These are phyloP conservation scores for Heliocidaris tuberculata DNA, from an alignment of 35 echinoderm and acorn worm genomes.

Conservation along the genomic window DNA sequence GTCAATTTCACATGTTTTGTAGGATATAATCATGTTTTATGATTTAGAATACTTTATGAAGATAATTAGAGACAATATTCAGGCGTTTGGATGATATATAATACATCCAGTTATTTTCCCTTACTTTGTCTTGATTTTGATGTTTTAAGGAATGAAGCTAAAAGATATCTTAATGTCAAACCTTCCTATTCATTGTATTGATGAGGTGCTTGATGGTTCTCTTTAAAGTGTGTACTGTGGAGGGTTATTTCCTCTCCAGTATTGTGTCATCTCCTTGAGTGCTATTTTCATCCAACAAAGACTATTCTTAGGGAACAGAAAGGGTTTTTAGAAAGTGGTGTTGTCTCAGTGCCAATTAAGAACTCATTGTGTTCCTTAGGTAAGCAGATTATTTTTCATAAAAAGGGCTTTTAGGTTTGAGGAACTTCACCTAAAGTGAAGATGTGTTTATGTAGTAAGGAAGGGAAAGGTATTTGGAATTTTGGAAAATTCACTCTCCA, in stretches of 20 bases:
- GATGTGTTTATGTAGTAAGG: not conserved
- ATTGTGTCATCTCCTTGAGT: not conserved
- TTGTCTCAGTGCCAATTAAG: slow-evolving; percentile 29
- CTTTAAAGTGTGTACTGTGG: not conserved
- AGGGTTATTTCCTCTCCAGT: not conserved
- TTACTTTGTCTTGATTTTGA: too few relatives aligned
- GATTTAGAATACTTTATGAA: not conserved
- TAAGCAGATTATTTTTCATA: not conserved
- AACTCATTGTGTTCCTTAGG: not conserved
- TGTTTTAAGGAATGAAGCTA: too few relatives aligned
- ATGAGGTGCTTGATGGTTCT: too few relatives aligned
- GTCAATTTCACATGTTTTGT: not conserved
- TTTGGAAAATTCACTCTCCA: too few relatives aligned
- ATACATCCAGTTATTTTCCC: too few relatives aligned
- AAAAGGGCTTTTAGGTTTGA: not conserved
- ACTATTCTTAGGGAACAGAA: not conserved
- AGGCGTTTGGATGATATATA: too few relatives aligned
- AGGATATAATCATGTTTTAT: not conserved
- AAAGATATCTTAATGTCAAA: too few relatives aligned
- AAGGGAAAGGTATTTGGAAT: not conserved
- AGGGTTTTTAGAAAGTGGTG: not conserved
- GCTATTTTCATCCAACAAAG: slow-evolving; percentile 18
- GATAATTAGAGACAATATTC: too few relatives aligned
- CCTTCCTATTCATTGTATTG: too few relatives aligned
- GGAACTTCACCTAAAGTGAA: not conserved